A percentile compares a stretch with the other conserved stretches of the same genome.
Conservation (phyloP, 2,888 invertebrate genomes). For the Drosophila testacea region DNA sequence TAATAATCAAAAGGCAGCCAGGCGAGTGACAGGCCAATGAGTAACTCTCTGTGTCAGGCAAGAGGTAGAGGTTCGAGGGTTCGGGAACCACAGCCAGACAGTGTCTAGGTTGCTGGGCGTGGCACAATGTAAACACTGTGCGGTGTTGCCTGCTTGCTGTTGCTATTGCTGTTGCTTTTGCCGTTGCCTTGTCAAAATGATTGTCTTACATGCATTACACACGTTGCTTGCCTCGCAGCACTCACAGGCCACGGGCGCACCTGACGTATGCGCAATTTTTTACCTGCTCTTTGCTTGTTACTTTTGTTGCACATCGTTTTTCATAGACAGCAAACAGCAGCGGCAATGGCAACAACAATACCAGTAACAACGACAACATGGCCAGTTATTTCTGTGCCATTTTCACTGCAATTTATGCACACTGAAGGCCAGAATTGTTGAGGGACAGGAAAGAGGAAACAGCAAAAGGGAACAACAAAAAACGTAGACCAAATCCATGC, state of each 20-base stretch:
- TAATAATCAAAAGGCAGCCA: conserved; percentile 77
- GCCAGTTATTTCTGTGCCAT: conserved; percentile 63
- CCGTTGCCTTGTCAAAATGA: conserved; percentile 70
- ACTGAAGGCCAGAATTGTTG: conserved; percentile 33
- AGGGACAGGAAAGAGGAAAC: not conserved
- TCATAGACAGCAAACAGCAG: conserved; percentile 57
- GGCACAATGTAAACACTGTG: conserved; percentile 47
- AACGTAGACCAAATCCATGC: conserved; percentile 70
- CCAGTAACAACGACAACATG: conserved; percentile 38
- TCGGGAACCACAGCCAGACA: conserved; percentile 24
- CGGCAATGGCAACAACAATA: conserved; percentile 35
- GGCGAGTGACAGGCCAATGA: conserved; percentile 69
- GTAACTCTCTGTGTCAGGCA: conserved; percentile 37
- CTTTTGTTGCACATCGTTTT: conserved; percentile 77
- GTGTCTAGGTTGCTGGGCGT: conserved; percentile 35
- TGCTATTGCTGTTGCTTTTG: conserved; percentile 7
- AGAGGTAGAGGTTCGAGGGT: not conserved
- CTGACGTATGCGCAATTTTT: conserved; percentile 79
- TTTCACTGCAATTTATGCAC: conserved; percentile 73
- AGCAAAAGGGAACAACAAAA: conserved; percentile 32
- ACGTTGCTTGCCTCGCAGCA: conserved; percentile 49
- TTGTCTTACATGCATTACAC: conserved; percentile 78
- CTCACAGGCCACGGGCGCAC: conserved; percentile 50
- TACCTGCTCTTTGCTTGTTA: conserved; percentile 55
- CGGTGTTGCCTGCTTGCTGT: conserved; percentile 15